phyloP scores from a whole-genome alignment of 2,797 vertebrate genomes.

The Halcyon smyrnensis region DNA sequence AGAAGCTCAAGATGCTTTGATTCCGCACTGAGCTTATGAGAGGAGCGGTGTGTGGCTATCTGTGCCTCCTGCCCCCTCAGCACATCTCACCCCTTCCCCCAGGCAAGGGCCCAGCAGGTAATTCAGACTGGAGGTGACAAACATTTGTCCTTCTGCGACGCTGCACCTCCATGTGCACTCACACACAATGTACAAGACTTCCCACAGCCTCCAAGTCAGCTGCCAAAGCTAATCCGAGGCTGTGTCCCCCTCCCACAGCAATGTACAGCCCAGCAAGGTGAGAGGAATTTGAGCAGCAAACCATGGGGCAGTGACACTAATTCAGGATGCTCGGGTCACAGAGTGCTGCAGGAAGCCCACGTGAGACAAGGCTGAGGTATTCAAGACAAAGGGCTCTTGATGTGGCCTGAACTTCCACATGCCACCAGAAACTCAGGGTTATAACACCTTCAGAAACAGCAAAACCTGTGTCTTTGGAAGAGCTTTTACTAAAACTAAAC shows the following conservation, averaged over 20 bases:
- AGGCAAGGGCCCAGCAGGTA: neutral
- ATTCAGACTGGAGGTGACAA: neutral
- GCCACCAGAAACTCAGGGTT: neutral
- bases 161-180: neutral
- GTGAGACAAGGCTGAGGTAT: neutral
- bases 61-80: neutral
- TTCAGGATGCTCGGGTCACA: neutral
- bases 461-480: neutral
- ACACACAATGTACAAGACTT: neutral
- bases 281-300: neutral
- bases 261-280: neutral
- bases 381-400: neutral
- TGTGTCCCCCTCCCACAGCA: neutral
- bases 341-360: neutral
- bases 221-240: neutral
- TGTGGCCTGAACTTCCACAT: fast-evolving
- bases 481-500: neutral
- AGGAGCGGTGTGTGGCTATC: fast-evolving
- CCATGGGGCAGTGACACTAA: fast-evolving
- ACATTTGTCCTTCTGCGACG: neutral
- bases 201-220: neutral
- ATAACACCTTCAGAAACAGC: neutral
- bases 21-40: neutral
- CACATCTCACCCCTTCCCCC: neutral
- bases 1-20: neutral